phyloP scores from a whole-genome alignment of 2,797 vertebrate genomes.

The Pelodytes ibericus region DNA sequence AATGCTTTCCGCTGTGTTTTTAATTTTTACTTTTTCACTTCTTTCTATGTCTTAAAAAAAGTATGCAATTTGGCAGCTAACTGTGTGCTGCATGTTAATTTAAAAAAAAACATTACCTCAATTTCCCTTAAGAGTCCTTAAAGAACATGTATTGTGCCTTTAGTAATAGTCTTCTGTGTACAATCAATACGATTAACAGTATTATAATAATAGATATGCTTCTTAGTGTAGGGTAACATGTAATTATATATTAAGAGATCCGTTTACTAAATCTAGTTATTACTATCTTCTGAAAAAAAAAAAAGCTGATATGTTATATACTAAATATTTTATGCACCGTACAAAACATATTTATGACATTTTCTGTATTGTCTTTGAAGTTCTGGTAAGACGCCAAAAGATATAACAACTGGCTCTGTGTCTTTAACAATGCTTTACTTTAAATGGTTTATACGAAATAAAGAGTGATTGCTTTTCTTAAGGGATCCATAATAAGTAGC shows the following conservation, averaged over 20 bases:
- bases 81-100: constrained; percentile 24
- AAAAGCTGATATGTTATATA: no score
- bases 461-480: no score
- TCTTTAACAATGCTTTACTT: no score
- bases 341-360: no score
- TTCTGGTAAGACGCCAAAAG: no score
- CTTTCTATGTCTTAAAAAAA: constrained; percentile 16
- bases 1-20: not conserved
- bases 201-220: constrained; percentile 9
- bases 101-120: constrained; percentile 27
- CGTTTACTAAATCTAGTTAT: constrained; percentile 11
- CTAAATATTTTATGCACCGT: no score
- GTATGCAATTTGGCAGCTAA: constrained; percentile 36
- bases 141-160: constrained; percentile 24
- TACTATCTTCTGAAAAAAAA: no score
- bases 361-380: no score
- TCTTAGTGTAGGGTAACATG: not conserved
- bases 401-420: no score
- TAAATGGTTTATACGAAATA: no score
- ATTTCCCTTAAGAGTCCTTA: constrained; percentile 25
- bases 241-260: constrained; percentile 30
- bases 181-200: constrained; percentile 47
- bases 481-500: no score
- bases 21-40: not conserved
- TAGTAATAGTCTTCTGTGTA: constrained; percentile 30